These are phyloP conservation scores for Pandion haliaetus DNA, from an alignment of 2,113 vertebrate species.

Conservation along the genomic window DNA sequence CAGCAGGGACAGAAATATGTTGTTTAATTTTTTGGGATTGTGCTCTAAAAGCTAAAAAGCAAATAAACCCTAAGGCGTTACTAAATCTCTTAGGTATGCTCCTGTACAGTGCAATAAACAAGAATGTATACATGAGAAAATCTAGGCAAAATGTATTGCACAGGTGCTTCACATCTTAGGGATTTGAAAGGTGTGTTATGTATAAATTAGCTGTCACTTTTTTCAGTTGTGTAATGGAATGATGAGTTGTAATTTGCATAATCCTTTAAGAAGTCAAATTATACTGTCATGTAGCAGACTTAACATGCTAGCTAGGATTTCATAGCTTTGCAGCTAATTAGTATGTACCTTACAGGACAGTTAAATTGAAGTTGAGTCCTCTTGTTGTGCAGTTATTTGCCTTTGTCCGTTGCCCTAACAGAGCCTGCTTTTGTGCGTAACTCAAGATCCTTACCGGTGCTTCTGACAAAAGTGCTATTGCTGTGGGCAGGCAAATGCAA, in stretches of 20 bases:
- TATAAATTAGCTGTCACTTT: slow-evolving; percentile 97
- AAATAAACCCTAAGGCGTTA: slow-evolving; percentile 50
- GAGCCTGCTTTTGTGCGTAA: slow-evolving; percentile 54
- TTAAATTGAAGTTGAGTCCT: slow-evolving; percentile 84
- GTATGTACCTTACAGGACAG: slow-evolving; percentile 90
- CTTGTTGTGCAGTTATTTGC: slow-evolving; percentile 75
- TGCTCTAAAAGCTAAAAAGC: slow-evolving; percentile 61
- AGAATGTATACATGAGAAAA: slow-evolving; percentile 74
- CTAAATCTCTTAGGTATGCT: slow-evolving; percentile 72
- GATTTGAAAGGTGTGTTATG: slow-evolving; percentile 92
- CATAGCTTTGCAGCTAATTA: slow-evolving; percentile 90
- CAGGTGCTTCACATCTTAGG: slow-evolving; percentile 89
- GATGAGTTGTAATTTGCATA: slow-evolving; percentile 95
- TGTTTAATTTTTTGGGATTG: slow-evolving; percentile 72
- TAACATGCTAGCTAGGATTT: slow-evolving; percentile 94
- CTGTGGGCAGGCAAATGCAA: slow-evolving; percentile 51
- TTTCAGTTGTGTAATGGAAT: slow-evolving; percentile 90
- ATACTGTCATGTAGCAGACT: slow-evolving; percentile 97
- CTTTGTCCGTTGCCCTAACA: slow-evolving; percentile 73
- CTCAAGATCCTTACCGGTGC: slow-evolving; percentile 23
- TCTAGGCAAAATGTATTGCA: slow-evolving; percentile 81
- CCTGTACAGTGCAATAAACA: slow-evolving; percentile 77
- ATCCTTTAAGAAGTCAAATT: slow-evolving; percentile 98
- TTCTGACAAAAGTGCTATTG: slow-evolving; percentile 47
- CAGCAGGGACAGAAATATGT: slow-evolving; percentile 46